Base-by-base conservation (phyloP, 2,113 vertebrate genomes). In the Melanerpes formicivorus region DNA sequence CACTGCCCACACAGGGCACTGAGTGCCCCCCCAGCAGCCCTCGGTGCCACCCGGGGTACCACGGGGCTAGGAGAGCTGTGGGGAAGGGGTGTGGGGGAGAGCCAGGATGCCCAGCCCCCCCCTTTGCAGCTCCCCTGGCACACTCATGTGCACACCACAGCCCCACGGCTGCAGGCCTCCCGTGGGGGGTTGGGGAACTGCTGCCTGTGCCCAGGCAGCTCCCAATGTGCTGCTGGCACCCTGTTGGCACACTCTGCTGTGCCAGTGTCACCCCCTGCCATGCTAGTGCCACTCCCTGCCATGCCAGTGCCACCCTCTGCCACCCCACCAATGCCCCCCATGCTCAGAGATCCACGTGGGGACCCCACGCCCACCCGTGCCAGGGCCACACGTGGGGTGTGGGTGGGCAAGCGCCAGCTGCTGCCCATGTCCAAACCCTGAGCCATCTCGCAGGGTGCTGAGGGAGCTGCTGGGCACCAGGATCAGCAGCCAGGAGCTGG, bases 11-110 rank as follows among this genome's bases (percentile, higher is more conserved):
- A 9, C 2, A 3, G 56, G 44, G n/a, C 50, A 37, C 5, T 7
- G 50, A 90, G 4, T 46, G 5, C 44, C 19, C 58, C 58, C 25
- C 60, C 0, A 0, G 5, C 55, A 54, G 46, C 55, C 42, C 8
- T 5, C 17, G 18, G 46, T 46, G 46, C 46, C 46, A 46, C 16
- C 46, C 18, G 50, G 16, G 52, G 3, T 4, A 11, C 67, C 27
- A 5, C 7, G 15, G 37, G 11, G 44, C 29, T 21, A 14, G 27
- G 30, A 26, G 50, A 66, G 11, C 76, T 48, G 18, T 23, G 32
- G 72, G 27, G 16, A 64, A 75, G 5, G 23, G 3, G 27, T 4
- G 42, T 11, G 4, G 50, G 34, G 56, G 69, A 73, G 34, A 58
- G 9, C 29, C 66, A 10, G 69, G 9, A 40, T 22, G 18, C 46